Evolutionary conservation across 2,888 invertebrate genomes (phyloP).

Genomic region (Amphipyra berbera): DNA sequence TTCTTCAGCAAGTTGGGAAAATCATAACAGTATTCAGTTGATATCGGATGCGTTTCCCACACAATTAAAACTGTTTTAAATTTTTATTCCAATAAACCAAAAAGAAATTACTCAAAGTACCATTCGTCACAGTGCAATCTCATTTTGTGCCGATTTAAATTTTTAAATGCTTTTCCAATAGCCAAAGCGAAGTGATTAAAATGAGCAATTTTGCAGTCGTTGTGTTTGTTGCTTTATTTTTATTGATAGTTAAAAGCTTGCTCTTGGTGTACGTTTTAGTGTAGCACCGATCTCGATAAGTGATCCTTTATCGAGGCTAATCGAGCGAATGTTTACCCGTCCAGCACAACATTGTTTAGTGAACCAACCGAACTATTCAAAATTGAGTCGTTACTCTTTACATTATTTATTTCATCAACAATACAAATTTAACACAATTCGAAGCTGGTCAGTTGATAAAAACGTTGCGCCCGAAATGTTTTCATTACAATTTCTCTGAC

Average conservation of each 20-base stretch:
- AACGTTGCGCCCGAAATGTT: constrained; percentile 65
- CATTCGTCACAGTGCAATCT: constrained; percentile 72
- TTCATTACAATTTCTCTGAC: constrained; percentile 75
- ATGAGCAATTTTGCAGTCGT: constrained; percentile 68
- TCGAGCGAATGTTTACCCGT: constrained; percentile 71
- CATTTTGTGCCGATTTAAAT: constrained; percentile 69
- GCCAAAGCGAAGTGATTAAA: constrained; percentile 71
- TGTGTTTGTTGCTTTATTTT: constrained; percentile 68
- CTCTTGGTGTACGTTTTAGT: constrained; percentile 71
- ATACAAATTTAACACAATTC: constrained; percentile 31
- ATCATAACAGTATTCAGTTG: constrained; percentile 10
- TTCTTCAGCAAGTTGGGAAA: constrained; percentile 3
- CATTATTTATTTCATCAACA: constrained; percentile 40
- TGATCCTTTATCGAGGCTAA: constrained; percentile 78
- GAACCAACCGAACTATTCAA: constrained; percentile 68
- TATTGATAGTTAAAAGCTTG: constrained; percentile 75
- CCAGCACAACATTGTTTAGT: constrained; percentile 68
- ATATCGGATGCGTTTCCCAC: constrained; percentile 17
- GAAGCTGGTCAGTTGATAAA: constrained; percentile 53
- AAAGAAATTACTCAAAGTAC: constrained; percentile 72
- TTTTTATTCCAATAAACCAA: constrained; percentile 55
- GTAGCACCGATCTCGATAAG: constrained; percentile 65
- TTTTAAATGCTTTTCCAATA: constrained; percentile 72
- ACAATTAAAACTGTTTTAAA: constrained; percentile 44
- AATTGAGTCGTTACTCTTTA: constrained; percentile 51